Evolutionary conservation across 2,113 vertebrate genomes (phyloP), one percentile per base, ranked within the genome.

Genomic region (Zosterops japonicus): DNA sequence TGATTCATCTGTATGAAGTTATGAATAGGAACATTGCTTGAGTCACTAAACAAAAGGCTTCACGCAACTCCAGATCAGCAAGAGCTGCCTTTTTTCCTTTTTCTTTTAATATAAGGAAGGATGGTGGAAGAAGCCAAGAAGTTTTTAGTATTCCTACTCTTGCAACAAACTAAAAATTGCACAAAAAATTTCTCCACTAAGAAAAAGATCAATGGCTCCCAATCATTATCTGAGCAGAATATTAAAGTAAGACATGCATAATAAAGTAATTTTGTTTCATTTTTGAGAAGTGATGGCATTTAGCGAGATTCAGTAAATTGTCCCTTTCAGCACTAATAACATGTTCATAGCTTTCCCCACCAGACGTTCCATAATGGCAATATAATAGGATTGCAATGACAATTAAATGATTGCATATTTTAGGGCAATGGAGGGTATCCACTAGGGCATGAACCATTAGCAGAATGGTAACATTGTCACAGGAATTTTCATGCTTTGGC

Each of bases 331-430:
- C 93, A 93, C 92, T 97, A 97, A 96, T 97, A 97, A 95, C 90
- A 96, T 67, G 95, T 97, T 97, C 96, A 91, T 76, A 74, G 96
- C 94, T 96, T 97, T 98, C 95, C 97, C 95, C 96, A 95, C 83
- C 93, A 96, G 95, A 96, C 96, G 9, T 65, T 90, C 89, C 79
- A 81, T 96, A 98, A 98, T 97, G 95, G 90, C 96, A 94, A 96
- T 97, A 97, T 96, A 97, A 98, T 97, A 97, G 96, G 97, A 98
- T 97, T 97, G 97, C 96, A 96, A 92, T 97, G 96, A 94, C 97
- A 98, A 97, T 98, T 97, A 98, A 97, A 97, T 76, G 92, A 97
- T 98, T 97, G 96, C 95, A 93, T 97, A 96, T 98, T 98, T 98
- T 97, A 50, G 80, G 93, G 96, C 96, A 97, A 96, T 93, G 96